Percentiles rank a stretch among this genome's conserved stretches.
Evolutionary conservation across 2,113 vertebrate genomes (phyloP).

Genomic region (Sinocyclocheilus grahami): DNA sequence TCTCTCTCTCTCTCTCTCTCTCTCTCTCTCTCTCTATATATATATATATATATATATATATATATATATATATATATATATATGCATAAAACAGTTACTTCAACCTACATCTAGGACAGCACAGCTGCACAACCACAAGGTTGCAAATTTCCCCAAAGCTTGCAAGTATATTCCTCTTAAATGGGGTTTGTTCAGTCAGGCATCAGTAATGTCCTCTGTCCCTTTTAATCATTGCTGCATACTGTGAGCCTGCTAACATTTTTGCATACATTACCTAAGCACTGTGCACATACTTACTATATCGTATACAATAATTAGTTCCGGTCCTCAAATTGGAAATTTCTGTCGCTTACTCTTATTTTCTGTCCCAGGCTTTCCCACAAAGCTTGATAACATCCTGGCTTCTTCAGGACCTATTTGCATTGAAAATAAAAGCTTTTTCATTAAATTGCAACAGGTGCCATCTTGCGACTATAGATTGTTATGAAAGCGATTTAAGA

Average conservation of each 20-base stretch:
- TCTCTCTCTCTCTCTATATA: no score
- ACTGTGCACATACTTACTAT: neutral
- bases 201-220: slow-evolving; percentile 12
- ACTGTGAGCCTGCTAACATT: neutral
- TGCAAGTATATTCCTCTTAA: slow-evolving; percentile 21
- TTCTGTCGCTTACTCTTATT: neutral
- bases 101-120: neutral
- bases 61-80: no score
- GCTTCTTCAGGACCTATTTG: neutral
- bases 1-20: no score
- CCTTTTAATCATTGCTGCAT: slow-evolving; percentile 17
- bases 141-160: slow-evolving; percentile 6
- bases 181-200: slow-evolving; percentile 9
- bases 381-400: neutral
- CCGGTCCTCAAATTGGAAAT: neutral
- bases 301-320: neutral
- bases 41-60: no score
- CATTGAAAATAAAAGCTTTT: neutral
- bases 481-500: no score
- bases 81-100: neutral
- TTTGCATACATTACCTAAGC: neutral
- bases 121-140: neutral
- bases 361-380: neutral
- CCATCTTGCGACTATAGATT: neutral
- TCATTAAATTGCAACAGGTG: neutral